Conservation (phyloP, 2,888 invertebrate genomes). For the Polydrusus tereticollis region DNA sequence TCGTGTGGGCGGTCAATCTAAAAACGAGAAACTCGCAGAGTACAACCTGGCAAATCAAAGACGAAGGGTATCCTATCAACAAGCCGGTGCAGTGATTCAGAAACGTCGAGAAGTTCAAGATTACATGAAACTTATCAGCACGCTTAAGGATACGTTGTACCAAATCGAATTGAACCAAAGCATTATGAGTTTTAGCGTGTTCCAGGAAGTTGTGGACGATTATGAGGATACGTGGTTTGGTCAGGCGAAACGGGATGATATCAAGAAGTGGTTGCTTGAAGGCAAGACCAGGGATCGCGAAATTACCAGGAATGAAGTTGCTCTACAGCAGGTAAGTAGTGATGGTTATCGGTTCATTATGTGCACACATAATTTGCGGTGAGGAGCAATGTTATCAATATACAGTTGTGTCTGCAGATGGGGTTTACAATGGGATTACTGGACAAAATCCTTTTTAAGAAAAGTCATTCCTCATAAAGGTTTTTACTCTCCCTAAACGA, state of each 20-base stretch:
- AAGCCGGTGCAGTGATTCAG: constrained; percentile 39
- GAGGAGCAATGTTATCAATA: too few relatives aligned
- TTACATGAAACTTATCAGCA: constrained; percentile 10
- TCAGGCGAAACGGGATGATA: constrained; percentile 46
- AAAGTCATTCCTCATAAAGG: too few relatives aligned
- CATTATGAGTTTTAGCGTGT: constrained; percentile 55
- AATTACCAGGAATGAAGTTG: not conserved
- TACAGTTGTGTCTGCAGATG: too few relatives aligned
- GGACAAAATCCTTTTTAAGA: too few relatives aligned
- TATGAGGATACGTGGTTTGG: constrained; percentile 64
- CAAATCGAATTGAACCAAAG: constrained; percentile 63
- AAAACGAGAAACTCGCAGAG: constrained; percentile 70
- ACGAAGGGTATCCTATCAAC: not conserved
- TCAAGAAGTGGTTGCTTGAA: constrained; percentile 55
- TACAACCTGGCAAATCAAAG: constrained; percentile 64
- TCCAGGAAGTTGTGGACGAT: constrained; percentile 53
- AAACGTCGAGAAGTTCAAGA: constrained; percentile 39
- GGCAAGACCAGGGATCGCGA: constrained; percentile 14
- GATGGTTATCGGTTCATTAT: too few relatives aligned
- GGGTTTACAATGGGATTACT: too few relatives aligned
- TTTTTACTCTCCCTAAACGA: too few relatives aligned
- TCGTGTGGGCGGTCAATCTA: constrained; percentile 79
- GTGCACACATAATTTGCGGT: too few relatives aligned
- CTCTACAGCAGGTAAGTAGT: not conserved
- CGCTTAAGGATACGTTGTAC: constrained; percentile 48